Base-by-base conservation (phyloP, 2,113 vertebrate species). In the Astatoreochromis straeleni region DNA sequence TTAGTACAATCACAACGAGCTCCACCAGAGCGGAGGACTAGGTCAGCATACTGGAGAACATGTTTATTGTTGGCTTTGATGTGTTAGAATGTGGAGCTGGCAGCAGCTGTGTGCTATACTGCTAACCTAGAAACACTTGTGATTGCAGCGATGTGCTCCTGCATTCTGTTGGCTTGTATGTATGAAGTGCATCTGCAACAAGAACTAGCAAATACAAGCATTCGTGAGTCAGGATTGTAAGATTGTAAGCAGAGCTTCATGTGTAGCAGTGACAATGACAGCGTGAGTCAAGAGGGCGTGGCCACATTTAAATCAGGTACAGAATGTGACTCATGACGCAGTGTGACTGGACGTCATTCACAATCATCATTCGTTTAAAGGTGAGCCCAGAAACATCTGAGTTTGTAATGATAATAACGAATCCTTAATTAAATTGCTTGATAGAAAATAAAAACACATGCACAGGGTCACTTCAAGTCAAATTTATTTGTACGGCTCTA, bases 301-400 rank as follows among this genome's bases (percentile, higher is more conserved):
- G 38, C 35, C 65, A 73, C 14, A 45, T 45, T 45, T 42, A 3
- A 73, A 45, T 16, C 21, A 45, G 21, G 5, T 70, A 70, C 19
- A 0, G 7, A 40, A 21, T 24, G 4, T 0, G 35, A 68, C n/a
- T 70, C 38, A 5, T 24, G 12, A 1, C 2, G 21, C 38, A 29
- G 21, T 47, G 24, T 45, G 68, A 73, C 42, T 45, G n/a, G 9
- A 47, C 3, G 8, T 3, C 68, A 47, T 17, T 63, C 29, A 10
- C 10, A 11, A 19, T 73, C 68, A 45, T 17, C 14, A 17, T 73
- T 29, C 1, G 21, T 73, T 29, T 45, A 29, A 7, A 73, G 21
- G 68, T 0, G 40, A 70, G 7, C 35, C n/a, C 35, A 42, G 35
- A 1, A 73, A 17, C 68, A 73, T 1, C n/a, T 3, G 63, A 24